Conservation (phyloP, 2,113 vertebrate species). For the Vulpes lagopus region DNA sequence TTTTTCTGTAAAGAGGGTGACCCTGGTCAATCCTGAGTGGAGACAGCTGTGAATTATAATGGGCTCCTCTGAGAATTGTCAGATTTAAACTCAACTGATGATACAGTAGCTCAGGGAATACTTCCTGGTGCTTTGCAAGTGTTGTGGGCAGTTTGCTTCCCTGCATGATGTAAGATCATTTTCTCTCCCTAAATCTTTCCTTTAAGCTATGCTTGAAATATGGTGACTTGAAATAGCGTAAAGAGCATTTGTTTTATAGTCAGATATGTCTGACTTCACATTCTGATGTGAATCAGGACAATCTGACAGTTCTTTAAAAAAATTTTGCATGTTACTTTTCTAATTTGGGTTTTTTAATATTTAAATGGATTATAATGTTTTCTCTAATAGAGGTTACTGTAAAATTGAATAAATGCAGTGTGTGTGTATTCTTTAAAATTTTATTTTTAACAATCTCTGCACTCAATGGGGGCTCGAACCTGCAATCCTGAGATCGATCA, state of each 20-base stretch:
- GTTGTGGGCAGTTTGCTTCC: constrained; percentile 10
- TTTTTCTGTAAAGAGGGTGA: neutral
- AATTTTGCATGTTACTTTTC: constrained; percentile 33
- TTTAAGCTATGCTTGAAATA: neutral
- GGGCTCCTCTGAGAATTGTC: constrained; percentile 40
- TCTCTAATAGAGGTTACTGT: neutral
- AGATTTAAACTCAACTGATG: constrained; percentile 39
- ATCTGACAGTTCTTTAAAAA: neutral
- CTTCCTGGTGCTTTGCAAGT: constrained; percentile 11
- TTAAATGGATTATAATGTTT: constrained; percentile 25
- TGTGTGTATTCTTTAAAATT: neutral
- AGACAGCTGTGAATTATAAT: constrained; percentile 66
- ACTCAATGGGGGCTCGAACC: neutral
- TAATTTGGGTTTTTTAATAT: constrained; percentile 30
- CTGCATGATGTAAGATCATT: neutral
- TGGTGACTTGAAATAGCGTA: neutral
- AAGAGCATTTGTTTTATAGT: neutral
- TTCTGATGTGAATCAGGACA: constrained; percentile 43
- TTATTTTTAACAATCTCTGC: neutral
- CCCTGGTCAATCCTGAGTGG: neutral
- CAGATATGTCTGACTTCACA: constrained; percentile 4
- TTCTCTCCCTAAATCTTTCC: constrained; percentile 19
- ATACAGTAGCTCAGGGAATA: neutral
- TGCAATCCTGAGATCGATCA: neutral
- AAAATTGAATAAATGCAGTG: neutral